phyloP scores from a whole-genome alignment of 2,113 vertebrate genomes.

The Odontophorus gujanensis region DNA sequence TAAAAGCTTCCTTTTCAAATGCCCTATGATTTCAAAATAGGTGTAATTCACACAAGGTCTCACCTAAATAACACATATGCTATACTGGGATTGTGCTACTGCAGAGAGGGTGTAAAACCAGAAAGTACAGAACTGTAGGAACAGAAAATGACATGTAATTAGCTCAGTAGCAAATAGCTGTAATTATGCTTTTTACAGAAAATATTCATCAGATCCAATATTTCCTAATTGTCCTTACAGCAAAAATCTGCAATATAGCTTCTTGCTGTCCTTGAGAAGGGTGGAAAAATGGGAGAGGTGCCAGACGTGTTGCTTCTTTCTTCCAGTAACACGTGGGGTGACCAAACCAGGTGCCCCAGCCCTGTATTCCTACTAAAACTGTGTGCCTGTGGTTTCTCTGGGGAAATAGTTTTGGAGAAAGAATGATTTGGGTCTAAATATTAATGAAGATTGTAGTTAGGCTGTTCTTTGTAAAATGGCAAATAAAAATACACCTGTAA shows the following conservation, averaged over 20 bases:
- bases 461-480: neutral
- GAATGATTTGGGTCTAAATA: slow-evolving; percentile 3
- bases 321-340: neutral
- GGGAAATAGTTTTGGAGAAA: neutral
- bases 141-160: neutral
- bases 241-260: neutral
- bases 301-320: neutral
- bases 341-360: neutral
- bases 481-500: neutral
- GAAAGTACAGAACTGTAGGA: neutral
- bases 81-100: neutral
- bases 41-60: neutral
- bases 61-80: neutral
- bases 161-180: neutral
- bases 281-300: neutral
- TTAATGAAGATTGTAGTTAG: slow-evolving; percentile 1
- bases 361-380: neutral
- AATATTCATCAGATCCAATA: neutral
- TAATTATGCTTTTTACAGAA: neutral
- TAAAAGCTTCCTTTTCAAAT: neutral
- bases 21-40: neutral
- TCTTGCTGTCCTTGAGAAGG: neutral
- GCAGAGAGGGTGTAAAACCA: neutral
- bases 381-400: slow-evolving; percentile 10
- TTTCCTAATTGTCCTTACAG: neutral